Percentiles rank a stretch among this genome's conserved stretches.
Evolutionary conservation across 2,113 vertebrate genomes (phyloP).

Genomic region (Nothoprocta perdicaria): DNA sequence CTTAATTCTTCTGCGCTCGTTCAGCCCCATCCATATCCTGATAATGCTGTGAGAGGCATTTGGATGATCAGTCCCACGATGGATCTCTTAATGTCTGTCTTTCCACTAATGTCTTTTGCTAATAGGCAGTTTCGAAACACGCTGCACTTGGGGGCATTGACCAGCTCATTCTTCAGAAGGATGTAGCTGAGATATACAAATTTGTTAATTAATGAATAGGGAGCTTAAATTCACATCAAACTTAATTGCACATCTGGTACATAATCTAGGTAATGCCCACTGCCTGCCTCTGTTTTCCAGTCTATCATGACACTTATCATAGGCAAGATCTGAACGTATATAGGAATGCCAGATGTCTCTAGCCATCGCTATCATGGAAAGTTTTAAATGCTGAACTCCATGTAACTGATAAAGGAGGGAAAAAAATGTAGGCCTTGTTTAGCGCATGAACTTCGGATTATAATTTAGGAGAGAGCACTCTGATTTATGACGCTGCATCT

Average conservation of each 20-base stretch:
- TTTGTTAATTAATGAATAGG: conserved; percentile 15
- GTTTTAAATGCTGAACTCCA: neutral
- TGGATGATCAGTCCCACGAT: neutral
- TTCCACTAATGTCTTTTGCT: neutral
- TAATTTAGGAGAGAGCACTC: neutral
- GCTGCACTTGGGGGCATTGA: neutral
- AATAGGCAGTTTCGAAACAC: neutral
- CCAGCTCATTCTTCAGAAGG: neutral
- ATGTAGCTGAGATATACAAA: neutral
- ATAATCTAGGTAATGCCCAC: neutral
- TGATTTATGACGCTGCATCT: neutral
- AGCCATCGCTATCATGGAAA: neutral
- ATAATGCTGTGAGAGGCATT: neutral
- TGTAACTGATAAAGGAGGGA: neutral
- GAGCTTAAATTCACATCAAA: neutral
- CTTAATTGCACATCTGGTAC: conserved; percentile 17
- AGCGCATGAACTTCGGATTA: neutral
- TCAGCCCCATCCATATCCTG: neutral
- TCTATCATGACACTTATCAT: neutral
- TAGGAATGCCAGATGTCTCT: neutral
- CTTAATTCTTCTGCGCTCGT: neutral
- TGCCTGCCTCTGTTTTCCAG: conserved; percentile 1
- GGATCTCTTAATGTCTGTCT: neutral
- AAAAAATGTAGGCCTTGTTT: neutral
- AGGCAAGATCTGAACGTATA: neutral